phyloP scores from a whole-genome alignment of 1,140 invertebrate genomes.

The Halesus radiatus region DNA sequence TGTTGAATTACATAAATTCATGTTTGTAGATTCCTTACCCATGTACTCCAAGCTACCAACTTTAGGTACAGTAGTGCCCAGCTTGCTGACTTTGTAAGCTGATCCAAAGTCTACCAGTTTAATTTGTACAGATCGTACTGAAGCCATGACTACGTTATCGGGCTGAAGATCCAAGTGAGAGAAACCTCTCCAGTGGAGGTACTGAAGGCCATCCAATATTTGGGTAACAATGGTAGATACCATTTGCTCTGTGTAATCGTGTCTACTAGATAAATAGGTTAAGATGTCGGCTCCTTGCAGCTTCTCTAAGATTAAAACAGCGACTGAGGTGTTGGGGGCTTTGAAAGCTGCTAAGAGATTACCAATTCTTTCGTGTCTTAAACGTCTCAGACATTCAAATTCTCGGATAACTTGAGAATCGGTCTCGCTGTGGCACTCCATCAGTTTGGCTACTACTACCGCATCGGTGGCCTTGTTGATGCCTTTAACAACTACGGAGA shows the following conservation, averaged over 20 bases:
- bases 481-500: constrained; percentile 88
- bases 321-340: constrained; percentile 74
- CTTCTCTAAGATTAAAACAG: constrained; percentile 87
- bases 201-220: constrained; percentile 89
- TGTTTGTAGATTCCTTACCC: constrained; percentile 64
- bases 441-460: constrained; percentile 84
- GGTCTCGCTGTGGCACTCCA: constrained; percentile 78
- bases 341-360: constrained; percentile 81
- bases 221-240: constrained; percentile 88
- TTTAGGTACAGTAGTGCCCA: constrained; percentile 80
- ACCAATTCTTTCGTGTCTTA: constrained; percentile 90
- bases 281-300: constrained; percentile 93
- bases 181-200: constrained; percentile 92
- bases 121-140: constrained; percentile 86
- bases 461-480: constrained; percentile 80
- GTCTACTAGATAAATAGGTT: constrained; percentile 86
- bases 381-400: constrained; percentile 83
- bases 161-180: constrained; percentile 96
- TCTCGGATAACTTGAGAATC: constrained; percentile 81
- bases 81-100: constrained; percentile 83
- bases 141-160: constrained; percentile 96
- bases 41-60: constrained; percentile 81
- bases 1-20: too few species aligned
- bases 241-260: constrained; percentile 92
- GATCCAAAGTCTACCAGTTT: constrained; percentile 95